These are phyloP conservation scores for Smittia aterrima DNA, from an alignment of 2,888 invertebrate species.

Conservation along the genomic window DNA sequence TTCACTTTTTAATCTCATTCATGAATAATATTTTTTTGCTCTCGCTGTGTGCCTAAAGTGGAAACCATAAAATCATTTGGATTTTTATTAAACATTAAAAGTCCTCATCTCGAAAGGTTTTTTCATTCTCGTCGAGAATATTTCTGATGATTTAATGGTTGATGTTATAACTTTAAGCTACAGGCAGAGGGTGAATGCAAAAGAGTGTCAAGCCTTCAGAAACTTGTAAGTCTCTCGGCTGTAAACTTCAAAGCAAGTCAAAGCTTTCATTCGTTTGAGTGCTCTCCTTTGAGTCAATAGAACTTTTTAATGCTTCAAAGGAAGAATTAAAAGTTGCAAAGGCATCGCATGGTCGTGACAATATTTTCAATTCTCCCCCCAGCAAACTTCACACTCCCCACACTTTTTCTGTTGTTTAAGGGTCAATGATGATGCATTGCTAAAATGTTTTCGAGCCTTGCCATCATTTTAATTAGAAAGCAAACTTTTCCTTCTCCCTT, in stretches of 20 bases:
- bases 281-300: too few species aligned
- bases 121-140: background rate
- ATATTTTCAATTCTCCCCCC: background rate
- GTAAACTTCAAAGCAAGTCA: too few species aligned
- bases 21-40: background rate
- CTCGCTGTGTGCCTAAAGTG: background rate
- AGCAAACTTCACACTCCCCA: background rate
- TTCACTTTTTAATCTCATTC: background rate
- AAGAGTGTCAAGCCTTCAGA: too few species aligned
- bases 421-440: slow-evolving; percentile 41
- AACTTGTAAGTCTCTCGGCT: too few species aligned
- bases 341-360: too few species aligned
- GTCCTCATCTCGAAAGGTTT: background rate
- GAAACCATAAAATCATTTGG: background rate
- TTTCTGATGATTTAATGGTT: slow-evolving; percentile 24
- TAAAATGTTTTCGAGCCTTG: background rate
- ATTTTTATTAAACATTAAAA: slow-evolving; percentile 1
- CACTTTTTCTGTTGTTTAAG: background rate
- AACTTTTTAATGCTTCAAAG: too few species aligned
- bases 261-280: too few species aligned
- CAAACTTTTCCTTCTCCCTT: slow-evolving; percentile 29
- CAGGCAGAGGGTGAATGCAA: too few species aligned
- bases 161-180: too few species aligned
- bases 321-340: too few species aligned
- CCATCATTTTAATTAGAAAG: slow-evolving; percentile 38